These are phyloP conservation scores for Drosophila erecta DNA, from an alignment of 1,140 invertebrate genomes.

Conservation along the genomic window DNA sequence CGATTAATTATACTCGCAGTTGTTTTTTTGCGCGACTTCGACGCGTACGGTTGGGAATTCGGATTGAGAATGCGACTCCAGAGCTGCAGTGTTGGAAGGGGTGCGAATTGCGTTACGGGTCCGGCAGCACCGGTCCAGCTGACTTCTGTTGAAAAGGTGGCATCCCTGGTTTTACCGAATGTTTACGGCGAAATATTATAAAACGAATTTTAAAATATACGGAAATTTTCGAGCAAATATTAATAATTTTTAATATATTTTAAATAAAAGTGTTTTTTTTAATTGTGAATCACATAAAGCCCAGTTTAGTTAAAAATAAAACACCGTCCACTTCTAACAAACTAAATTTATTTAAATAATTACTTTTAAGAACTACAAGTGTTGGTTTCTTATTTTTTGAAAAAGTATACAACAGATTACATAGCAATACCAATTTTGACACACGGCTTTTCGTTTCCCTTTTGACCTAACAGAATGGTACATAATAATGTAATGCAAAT, in stretches of 20 bases:
- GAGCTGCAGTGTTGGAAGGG: not conserved
- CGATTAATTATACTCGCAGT: not conserved
- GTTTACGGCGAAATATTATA: not conserved
- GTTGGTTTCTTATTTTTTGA: conserved; percentile 18
- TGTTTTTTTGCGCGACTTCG: conserved; percentile 7
- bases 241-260: too few species aligned
- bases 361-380: conserved; percentile 9
- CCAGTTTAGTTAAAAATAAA: not conserved
- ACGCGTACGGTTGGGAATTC: conserved; percentile 8
- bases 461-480: conserved; percentile 19
- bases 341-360: conserved; percentile 3
- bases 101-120: not conserved
- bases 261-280: too few species aligned
- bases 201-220: not conserved
- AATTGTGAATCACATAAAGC: too few species aligned
- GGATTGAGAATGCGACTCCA: conserved; percentile 7
- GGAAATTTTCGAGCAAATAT: too few species aligned
- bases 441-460: conserved; percentile 4
- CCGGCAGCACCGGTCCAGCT: not conserved
- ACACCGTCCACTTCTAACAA: not conserved
- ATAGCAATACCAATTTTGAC: conserved; percentile 33
- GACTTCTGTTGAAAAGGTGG: not conserved
- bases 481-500: conserved; percentile 29
- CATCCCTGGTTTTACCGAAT: not conserved
- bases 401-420: conserved; percentile 45